Percentiles rank a stretch among this genome's conserved stretches.
These are phyloP conservation scores for Vipera latastei DNA, from an alignment of 2,797 vertebrate species.

Conservation along the genomic window DNA sequence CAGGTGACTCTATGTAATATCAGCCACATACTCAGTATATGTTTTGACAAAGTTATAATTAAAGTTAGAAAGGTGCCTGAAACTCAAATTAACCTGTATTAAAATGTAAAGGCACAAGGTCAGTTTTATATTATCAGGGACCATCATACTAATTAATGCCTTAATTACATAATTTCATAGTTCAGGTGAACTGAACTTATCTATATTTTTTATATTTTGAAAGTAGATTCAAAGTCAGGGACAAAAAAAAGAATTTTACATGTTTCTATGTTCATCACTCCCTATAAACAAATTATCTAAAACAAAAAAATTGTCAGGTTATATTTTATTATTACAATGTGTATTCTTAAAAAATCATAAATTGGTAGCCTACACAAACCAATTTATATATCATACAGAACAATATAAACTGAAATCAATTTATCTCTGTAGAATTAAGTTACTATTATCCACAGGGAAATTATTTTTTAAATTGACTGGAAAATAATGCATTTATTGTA, in stretches of 20 bases:
- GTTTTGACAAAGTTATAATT: background rate
- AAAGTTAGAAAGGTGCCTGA: background rate
- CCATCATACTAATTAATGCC: background rate
- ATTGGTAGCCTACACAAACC: background rate
- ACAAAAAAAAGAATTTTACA: background rate
- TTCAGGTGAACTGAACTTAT: background rate
- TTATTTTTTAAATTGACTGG: slow-evolving; percentile 12
- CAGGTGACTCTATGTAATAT: background rate
- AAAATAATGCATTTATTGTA: slow-evolving; percentile 30
- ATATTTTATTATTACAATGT: background rate
- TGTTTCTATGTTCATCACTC: background rate
- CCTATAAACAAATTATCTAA: background rate
- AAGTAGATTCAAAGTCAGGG: background rate
- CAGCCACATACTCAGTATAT: background rate
- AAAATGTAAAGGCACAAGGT: background rate
- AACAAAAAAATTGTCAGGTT: background rate
- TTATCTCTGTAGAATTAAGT: slow-evolving; percentile 3
- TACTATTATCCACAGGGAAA: background rate
- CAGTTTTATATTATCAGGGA: background rate
- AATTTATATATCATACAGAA: background rate
- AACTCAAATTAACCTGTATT: background rate
- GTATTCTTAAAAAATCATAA: background rate
- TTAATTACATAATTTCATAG: background rate
- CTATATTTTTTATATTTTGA: background rate
- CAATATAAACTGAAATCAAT: slow-evolving; percentile 2